Base-by-base conservation (phyloP, 2,113 vertebrate species). In the Talpa occidentalis region DNA sequence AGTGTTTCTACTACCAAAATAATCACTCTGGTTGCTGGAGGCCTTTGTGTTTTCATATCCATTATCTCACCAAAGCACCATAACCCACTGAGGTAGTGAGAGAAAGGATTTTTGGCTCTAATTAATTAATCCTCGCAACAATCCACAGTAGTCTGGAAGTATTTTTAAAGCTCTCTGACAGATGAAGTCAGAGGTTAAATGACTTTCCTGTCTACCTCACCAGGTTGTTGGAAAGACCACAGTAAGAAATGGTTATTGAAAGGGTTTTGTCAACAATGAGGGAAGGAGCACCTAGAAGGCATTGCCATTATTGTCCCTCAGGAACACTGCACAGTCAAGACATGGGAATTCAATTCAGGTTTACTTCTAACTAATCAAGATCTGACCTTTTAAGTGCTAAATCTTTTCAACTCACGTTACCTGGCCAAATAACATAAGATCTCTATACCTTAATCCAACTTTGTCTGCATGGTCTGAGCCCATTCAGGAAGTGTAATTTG, bases 151-250 rank as follows among this genome's bases (percentile, higher is more conserved):
- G 24, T 78, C 62, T 80, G 28, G 21, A 95, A 81, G 47, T 81
- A 88, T 77, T 91, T 90, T 92, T 88, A 94, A 92, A 62, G 62
- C 77, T 85, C 1, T 78, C 59, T 87, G 81, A 90, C 77, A 95
- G 73, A 85, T 72, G 60, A 96, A 95, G 79, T 76, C 84, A 66
- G 37, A 67, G 72, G 85, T 96, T 86, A 92, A 94, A 81, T 81
- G 73, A 73, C 60, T 94, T 92, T 92, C 76, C 72, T 70, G 26
- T 70, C 59, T 88, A 91, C n/a, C 40, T 80, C n/a, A 76, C 60
- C n/a, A 66, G 47, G 47, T 35, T 93, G 26, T 54, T 64, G 28
- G 54, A 62, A 80, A 80, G 21, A 60, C 12, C 4, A 12, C 49
- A 81, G 66, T 66, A 77, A 84, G 90, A 52, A 80, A 73, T 40